phyloP scores from a whole-genome alignment of 2,113 vertebrate genomes.

The Ctenomys sociabilis region DNA sequence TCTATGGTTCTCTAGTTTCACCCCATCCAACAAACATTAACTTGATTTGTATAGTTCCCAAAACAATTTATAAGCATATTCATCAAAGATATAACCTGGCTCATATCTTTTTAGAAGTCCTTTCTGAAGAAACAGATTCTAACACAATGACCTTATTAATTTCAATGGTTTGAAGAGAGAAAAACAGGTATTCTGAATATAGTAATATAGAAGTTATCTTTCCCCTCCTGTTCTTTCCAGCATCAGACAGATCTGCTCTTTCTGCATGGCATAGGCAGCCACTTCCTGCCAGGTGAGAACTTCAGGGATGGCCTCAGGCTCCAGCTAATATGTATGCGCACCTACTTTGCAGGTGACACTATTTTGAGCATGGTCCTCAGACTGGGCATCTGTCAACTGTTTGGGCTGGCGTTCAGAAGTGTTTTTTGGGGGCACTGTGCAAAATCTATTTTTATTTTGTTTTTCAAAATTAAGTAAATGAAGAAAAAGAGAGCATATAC shows the following conservation, averaged over 20 bases:
- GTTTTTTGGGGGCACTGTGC: not conserved
- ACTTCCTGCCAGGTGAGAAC: not conserved
- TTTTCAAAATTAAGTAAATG: constrained; percentile 37
- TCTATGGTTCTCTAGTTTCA: not conserved
- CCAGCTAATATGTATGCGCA: not conserved
- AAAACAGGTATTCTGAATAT: not conserved
- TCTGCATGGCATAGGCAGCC: not conserved
- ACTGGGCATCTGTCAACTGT: not conserved
- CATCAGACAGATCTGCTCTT: not conserved
- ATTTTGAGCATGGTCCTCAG: not conserved
- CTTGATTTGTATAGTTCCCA: not conserved
- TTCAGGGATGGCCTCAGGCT: not conserved
- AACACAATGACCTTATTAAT: not conserved
- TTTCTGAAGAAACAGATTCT: not conserved
- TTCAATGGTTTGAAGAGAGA: not conserved
- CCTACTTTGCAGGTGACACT: not conserved
- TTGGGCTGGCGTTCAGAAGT: not conserved
- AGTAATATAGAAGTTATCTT: not conserved
- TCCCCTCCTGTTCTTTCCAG: not conserved
- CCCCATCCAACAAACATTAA: not conserved
- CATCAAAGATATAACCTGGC: not conserved
- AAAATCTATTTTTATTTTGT: not conserved
- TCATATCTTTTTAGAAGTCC: not conserved
- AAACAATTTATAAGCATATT: not conserved
- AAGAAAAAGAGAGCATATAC: not conserved